Evolutionary conservation across 1,140 invertebrate species (phyloP).

Genomic region (Charaxes varanes): DNA sequence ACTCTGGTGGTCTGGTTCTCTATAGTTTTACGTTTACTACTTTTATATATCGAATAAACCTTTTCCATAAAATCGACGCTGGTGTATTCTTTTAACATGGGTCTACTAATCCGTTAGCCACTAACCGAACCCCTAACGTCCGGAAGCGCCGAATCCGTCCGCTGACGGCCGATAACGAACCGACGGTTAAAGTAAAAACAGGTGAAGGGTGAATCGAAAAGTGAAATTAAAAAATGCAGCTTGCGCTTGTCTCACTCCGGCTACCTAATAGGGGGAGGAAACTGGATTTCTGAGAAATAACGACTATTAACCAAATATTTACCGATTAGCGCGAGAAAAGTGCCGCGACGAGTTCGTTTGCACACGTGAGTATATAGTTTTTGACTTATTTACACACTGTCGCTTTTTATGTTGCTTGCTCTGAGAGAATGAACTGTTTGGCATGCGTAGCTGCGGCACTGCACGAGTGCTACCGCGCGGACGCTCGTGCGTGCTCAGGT

Average conservation of each 20-base stretch:
- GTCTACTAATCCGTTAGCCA: conserved; percentile 63
- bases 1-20: conserved; percentile 64
- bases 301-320: conserved; percentile 11
- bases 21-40: conserved; percentile 52
- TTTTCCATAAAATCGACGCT: conserved; percentile 69
- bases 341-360: conserved; percentile 32
- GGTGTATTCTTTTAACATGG: conserved; percentile 74
- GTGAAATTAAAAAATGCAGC: conserved; percentile 29
- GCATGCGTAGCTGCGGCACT: conserved; percentile 51
- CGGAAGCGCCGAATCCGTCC: background rate
- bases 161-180: conserved; percentile 5
- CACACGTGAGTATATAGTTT: conserved; percentile 63
- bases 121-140: conserved; percentile 59
- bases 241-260: conserved; percentile 53
- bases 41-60: conserved; percentile 71
- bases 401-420: conserved; percentile 50
- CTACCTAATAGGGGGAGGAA: conserved; percentile 34
- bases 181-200: conserved; percentile 21
- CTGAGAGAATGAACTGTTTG: conserved; percentile 60
- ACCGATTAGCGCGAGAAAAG: conserved; percentile 17
- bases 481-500: too few relatives aligned
- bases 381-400: conserved; percentile 33
- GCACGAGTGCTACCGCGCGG: conserved; percentile 19
- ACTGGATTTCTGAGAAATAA: conserved; percentile 5
- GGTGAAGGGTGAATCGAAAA: conserved; percentile 42